Percentiles rank a stretch among this genome's conserved stretches.
phyloP scores from a whole-genome alignment of 2,888 invertebrate species.

The Cepaea hortensis region DNA sequence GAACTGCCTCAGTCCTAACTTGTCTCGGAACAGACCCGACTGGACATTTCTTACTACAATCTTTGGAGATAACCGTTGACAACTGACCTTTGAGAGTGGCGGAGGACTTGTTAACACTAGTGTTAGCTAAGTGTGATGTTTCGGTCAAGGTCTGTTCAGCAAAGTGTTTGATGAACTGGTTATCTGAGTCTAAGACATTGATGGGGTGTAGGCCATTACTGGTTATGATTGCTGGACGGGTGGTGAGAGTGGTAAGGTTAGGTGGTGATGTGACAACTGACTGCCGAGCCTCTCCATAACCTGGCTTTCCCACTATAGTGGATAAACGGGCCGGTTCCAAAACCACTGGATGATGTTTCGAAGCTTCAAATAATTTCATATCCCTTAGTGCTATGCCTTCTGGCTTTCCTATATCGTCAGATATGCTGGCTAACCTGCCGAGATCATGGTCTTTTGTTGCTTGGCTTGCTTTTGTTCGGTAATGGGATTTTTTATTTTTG shows the following conservation, averaged over 20 bases:
- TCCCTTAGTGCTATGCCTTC: neutral
- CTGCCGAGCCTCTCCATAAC: neutral
- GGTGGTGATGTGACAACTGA: conserved; percentile 8
- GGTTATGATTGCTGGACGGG: neutral
- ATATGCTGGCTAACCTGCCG: conserved; percentile 43
- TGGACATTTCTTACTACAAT: conserved; percentile 5
- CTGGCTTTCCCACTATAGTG: neutral
- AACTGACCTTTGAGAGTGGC: conserved; percentile 42
- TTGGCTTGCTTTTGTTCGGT: conserved; percentile 24
- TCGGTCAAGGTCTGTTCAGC: conserved; percentile 27
- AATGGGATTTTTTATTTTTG: conserved; percentile 35
- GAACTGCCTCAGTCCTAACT: too few species aligned
- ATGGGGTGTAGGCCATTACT: neutral
- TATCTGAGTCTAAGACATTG: neutral
- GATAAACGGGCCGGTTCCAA: neutral
- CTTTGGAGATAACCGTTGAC: conserved; percentile 34
- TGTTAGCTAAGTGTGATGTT: conserved; percentile 8
- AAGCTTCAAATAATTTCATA: neutral
- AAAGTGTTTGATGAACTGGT: neutral
- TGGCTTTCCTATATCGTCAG: conserved; percentile 30
- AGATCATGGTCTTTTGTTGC: conserved; percentile 38
- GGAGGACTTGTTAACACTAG: conserved; percentile 13
- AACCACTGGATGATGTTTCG: neutral
- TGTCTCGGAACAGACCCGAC: neutral
- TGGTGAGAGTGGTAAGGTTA: neutral